Evolutionary conservation across 2,888 invertebrate species (phyloP).

Genomic region (Trichopoda pennipes): DNA sequence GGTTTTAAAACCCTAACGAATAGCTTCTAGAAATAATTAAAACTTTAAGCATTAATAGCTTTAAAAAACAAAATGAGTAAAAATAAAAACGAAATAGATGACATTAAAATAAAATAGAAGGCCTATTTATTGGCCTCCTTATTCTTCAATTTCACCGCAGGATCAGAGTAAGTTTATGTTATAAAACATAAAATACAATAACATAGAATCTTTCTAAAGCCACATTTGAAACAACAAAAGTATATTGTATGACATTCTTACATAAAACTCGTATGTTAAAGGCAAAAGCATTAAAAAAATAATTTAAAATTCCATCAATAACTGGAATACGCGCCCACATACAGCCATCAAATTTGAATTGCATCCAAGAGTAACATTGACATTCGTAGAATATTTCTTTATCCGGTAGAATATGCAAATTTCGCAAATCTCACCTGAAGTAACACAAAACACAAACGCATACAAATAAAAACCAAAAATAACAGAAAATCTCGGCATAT

Average conservation of each 20-base stretch:
- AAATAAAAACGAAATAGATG: too few species aligned
- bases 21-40: too few species aligned
- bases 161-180: neutral
- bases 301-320: slow-evolving; percentile 14
- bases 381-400: slow-evolving; percentile 75
- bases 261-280: neutral
- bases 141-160: neutral
- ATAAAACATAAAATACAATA: neutral
- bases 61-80: too few species aligned
- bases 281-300: neutral
- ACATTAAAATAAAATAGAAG: too few species aligned
- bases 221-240: neutral
- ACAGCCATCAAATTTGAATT: slow-evolving; percentile 59
- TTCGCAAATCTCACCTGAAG: slow-evolving; percentile 75
- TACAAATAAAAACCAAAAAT: neutral
- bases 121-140: too few species aligned
- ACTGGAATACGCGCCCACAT: neutral
- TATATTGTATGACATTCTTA: neutral
- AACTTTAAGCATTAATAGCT: too few species aligned
- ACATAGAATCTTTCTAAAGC: neutral
- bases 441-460: slow-evolving; percentile 22
- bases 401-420: slow-evolving; percentile 61
- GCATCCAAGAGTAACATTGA: slow-evolving; percentile 69
- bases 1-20: too few species aligned
- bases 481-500: slow-evolving; percentile 1